Percentiles rank a stretch among this genome's conserved stretches.
phyloP scores from a whole-genome alignment of 2,113 vertebrate genomes.

The Pagrus major region DNA sequence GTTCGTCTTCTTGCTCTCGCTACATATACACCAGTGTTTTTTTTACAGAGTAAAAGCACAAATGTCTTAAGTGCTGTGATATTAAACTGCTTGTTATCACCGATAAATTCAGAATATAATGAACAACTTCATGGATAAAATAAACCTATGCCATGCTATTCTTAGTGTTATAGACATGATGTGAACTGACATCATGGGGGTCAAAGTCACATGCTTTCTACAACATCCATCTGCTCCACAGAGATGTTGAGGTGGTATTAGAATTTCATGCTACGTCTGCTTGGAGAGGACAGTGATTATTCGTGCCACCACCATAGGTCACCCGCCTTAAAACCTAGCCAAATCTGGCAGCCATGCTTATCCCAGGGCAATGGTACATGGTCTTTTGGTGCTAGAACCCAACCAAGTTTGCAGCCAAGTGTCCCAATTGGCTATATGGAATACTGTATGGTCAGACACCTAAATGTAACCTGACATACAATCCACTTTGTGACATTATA shows the following conservation, averaged over 20 bases:
- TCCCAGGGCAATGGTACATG: neutral
- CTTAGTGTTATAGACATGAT: too few relatives aligned
- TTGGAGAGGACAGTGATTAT: too few relatives aligned
- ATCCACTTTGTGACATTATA: too few relatives aligned
- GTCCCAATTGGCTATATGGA: neutral
- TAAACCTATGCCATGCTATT: too few relatives aligned
- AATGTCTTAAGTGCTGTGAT: neutral
- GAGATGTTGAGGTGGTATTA: too few relatives aligned
- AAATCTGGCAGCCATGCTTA: neutral
- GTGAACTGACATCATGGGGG: neutral
- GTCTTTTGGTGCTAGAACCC: neutral
- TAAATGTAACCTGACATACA: neutral
- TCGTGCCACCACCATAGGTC: too few relatives aligned
- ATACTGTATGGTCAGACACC: neutral
- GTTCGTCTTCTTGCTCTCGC: neutral
- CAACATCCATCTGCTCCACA: too few relatives aligned
- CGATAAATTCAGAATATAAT: too few relatives aligned
- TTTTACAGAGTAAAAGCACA: neutral
- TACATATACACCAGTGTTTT: neutral
- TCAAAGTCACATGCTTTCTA: neutral
- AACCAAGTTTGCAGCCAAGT: too few relatives aligned
- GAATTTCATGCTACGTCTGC: too few relatives aligned
- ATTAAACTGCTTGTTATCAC: neutral
- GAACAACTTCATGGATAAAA: too few relatives aligned
- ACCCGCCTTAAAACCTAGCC: neutral